Percentiles rank a stretch among this genome's conserved stretches.
phyloP scores from a whole-genome alignment of 2,113 vertebrate genomes.

The Acanthisitta chloris region DNA sequence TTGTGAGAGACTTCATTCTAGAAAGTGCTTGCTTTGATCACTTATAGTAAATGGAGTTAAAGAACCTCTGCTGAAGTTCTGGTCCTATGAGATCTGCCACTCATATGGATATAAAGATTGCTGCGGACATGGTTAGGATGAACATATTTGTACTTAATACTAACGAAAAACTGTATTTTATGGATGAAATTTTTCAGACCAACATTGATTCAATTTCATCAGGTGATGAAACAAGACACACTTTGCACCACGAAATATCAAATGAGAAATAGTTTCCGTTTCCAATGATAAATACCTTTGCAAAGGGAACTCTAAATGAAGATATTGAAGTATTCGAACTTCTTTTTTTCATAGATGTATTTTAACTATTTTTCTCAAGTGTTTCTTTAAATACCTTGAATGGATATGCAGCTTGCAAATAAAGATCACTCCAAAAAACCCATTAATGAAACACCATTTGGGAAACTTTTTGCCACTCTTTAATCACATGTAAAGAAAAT shows the following conservation, averaged over 20 bases:
- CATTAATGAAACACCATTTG: neutral
- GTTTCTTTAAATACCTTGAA: neutral
- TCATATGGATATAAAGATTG: too few species aligned
- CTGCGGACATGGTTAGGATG: too few species aligned
- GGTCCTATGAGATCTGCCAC: neutral
- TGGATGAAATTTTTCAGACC: neutral
- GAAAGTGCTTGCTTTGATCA: neutral
- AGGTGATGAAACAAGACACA: too few species aligned
- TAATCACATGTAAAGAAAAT: neutral
- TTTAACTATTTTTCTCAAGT: neutral
- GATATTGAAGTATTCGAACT: neutral
- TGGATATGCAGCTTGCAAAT: neutral
- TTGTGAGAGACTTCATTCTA: neutral
- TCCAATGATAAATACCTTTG: neutral
- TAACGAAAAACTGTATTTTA: neutral
- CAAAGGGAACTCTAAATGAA: neutral
- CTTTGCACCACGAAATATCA: neutral
- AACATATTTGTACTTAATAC: neutral
- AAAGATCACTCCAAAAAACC: neutral
- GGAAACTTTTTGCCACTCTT: neutral
- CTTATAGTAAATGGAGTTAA: neutral
- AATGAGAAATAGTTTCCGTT: neutral
- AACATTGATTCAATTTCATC: neutral
- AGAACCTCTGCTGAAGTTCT: too few species aligned
- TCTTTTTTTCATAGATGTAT: accelerated